Conservation (phyloP, 2,113 vertebrate species). For the Isichthys henryi region DNA sequence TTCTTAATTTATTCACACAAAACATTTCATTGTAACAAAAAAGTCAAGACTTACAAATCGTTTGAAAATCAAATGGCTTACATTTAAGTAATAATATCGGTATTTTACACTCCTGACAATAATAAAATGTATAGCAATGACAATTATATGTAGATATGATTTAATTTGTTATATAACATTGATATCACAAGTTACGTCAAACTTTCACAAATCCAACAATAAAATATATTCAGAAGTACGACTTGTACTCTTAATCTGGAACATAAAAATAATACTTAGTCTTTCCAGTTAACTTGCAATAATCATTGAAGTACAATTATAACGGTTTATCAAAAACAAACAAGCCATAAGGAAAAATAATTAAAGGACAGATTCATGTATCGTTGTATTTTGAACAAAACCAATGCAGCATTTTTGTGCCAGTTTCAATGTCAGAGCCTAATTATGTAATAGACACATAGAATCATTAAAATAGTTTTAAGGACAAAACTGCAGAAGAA, state of each 20-base stretch:
- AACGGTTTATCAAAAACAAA: background rate
- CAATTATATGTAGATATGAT: background rate
- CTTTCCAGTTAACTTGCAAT: background rate
- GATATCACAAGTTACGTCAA: background rate
- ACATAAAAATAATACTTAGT: background rate
- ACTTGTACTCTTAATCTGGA: background rate
- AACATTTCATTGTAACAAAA: background rate
- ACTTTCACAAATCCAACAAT: background rate
- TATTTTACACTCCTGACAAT: background rate
- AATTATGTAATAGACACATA: background rate
- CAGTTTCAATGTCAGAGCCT: background rate
- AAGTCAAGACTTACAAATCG: background rate
- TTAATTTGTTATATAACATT: background rate
- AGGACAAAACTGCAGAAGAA: background rate
- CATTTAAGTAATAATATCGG: background rate
- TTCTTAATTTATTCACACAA: background rate
- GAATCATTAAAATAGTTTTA: background rate
- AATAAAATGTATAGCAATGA: background rate
- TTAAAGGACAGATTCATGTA: background rate
- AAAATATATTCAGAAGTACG: background rate
- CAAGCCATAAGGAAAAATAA: background rate
- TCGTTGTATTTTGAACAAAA: background rate
- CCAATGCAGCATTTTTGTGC: background rate
- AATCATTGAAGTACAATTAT: background rate
- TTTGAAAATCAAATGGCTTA: background rate